phyloP scores from a whole-genome alignment of 1,140 invertebrate species.

The Andrena cerasifolii region DNA sequence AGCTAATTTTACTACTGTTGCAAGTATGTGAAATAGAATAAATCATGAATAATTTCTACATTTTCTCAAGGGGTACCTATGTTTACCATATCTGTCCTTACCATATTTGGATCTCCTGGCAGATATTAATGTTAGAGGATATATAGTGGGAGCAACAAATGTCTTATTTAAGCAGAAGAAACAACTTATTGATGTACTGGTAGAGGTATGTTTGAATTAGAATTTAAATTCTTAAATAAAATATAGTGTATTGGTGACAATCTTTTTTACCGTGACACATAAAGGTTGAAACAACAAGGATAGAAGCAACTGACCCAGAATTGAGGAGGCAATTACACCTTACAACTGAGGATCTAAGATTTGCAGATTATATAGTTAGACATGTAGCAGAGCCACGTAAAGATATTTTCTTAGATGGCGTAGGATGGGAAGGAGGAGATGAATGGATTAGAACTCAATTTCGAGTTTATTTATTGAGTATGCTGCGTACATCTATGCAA shows the following conservation, averaged over 20 bases:
- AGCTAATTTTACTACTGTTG: background rate
- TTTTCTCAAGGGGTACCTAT: conserved; percentile 90
- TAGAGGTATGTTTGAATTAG: conserved; percentile 87
- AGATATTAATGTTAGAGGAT: conserved; percentile 94
- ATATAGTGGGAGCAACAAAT: conserved; percentile 98
- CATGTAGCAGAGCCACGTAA: conserved; percentile 91
- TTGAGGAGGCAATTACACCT: conserved; percentile 92
- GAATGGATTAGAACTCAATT: conserved; percentile 98
- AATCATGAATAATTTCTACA: conserved; percentile 11
- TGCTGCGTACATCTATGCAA: conserved; percentile 91
- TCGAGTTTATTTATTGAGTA: conserved; percentile 93
- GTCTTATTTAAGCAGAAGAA: conserved; percentile 97
- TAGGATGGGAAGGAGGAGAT: conserved; percentile 95
- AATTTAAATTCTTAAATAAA: conserved; percentile 17
- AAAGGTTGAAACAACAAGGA: conserved; percentile 88
- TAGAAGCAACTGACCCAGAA: conserved; percentile 94
- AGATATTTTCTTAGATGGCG: conserved; percentile 90
- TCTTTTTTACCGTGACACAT: conserved; percentile 1
- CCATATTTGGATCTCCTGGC: conserved; percentile 96
- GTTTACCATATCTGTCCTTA: conserved; percentile 97
- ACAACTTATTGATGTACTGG: conserved; percentile 94
- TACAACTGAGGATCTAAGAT: conserved; percentile 97
- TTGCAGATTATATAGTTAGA: conserved; percentile 96
- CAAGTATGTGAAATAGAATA: background rate
- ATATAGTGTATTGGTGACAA: background rate